phyloP scores from a whole-genome alignment of 2,888 invertebrate genomes.

The Tanaodytes sp. region DNA sequence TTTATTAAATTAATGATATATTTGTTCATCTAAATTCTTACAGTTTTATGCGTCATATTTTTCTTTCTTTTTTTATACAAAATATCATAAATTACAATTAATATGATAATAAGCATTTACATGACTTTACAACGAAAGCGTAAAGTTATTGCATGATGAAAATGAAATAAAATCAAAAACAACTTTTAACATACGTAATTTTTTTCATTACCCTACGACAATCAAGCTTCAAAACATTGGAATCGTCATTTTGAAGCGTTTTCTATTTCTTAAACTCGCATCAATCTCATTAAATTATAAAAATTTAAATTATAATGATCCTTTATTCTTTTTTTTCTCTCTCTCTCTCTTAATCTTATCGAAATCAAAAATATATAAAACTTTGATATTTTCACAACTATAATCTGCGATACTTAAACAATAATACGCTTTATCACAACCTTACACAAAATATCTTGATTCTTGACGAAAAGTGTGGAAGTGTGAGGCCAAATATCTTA shows the following conservation, averaged over 20 bases:
- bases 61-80: slow-evolving; percentile 8
- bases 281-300: neutral
- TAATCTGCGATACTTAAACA: too few relatives aligned
- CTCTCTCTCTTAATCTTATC: too few relatives aligned
- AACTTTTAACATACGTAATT: slow-evolving; percentile 1
- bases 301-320: too few relatives aligned
- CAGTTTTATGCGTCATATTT: slow-evolving; percentile 10
- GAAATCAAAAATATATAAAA: too few relatives aligned
- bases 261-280: neutral
- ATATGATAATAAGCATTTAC: slow-evolving; percentile 29
- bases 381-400: too few relatives aligned
- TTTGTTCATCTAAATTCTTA: neutral
- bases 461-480: too few relatives aligned
- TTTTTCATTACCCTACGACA: too few relatives aligned
- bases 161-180: slow-evolving; percentile 13
- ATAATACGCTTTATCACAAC: slow-evolving; percentile 40
- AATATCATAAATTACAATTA: slow-evolving; percentile 21
- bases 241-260: too few relatives aligned
- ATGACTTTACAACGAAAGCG: slow-evolving; percentile 27
- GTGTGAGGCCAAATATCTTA: too few relatives aligned
- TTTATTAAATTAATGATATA: slow-evolving; percentile 35
- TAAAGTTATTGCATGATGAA: slow-evolving; percentile 5
- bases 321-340: too few relatives aligned
- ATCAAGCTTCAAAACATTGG: too few relatives aligned
- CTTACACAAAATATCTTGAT: slow-evolving; percentile 14